A percentile compares a stretch with the other conserved stretches of the same genome.
phyloP scores from a whole-genome alignment of 2,113 vertebrate species.

The Dromaius novaehollandiae region DNA sequence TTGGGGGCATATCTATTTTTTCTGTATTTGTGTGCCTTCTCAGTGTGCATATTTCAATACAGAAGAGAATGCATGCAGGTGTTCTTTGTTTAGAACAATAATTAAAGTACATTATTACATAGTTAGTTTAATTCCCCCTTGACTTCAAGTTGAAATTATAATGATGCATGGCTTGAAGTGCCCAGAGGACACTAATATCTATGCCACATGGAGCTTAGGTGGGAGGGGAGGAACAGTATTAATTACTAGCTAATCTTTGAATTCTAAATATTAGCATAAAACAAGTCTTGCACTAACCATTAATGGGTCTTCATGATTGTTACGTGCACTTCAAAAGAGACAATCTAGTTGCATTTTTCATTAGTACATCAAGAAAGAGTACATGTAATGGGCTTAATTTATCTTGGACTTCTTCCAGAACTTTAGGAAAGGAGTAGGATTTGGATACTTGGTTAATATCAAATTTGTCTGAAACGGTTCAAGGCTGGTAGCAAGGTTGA shows the following conservation, averaged over 20 bases:
- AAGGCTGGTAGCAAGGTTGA: constrained; percentile 33
- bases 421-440: background rate
- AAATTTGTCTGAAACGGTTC: constrained; percentile 28
- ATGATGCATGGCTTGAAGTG: constrained; percentile 74
- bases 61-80: constrained; percentile 78
- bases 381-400: constrained; percentile 47
- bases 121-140: constrained; percentile 84
- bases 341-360: constrained; percentile 27
- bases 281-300: background rate
- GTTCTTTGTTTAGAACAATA: constrained; percentile 73
- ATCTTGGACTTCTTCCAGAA: constrained; percentile 53
- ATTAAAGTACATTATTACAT: constrained; percentile 85
- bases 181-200: constrained; percentile 61
- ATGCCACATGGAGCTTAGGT: background rate
- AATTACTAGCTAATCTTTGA: constrained; percentile 60
- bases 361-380: constrained; percentile 37
- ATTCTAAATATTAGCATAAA: constrained; percentile 64
- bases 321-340: constrained; percentile 46
- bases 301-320: constrained; percentile 46
- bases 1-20: background rate
- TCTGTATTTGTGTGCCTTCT: background rate
- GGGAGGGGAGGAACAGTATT: constrained; percentile 47
- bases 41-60: constrained; percentile 39
- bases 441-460: constrained; percentile 28
- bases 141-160: constrained; percentile 86